Conservation (phyloP, 2,888 invertebrate species). For the Phlogophora meticulosa region DNA sequence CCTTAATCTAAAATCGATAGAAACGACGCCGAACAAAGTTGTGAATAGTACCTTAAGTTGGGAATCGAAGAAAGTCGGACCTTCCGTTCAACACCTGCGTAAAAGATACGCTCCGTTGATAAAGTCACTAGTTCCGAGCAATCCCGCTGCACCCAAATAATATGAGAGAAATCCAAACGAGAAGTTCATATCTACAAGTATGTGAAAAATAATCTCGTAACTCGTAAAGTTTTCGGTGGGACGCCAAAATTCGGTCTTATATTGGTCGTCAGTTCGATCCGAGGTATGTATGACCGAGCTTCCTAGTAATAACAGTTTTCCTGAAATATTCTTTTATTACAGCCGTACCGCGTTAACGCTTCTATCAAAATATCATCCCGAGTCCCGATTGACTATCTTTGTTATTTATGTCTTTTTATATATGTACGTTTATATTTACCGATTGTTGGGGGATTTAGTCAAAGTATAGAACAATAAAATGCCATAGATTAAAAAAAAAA, state of each 20-base stretch:
- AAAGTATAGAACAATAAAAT: constrained; percentile 22
- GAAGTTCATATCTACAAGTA: constrained; percentile 65
- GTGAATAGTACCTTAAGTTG: constrained; percentile 88
- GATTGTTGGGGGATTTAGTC: constrained; percentile 12
- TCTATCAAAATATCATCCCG: constrained; percentile 29
- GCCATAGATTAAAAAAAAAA: neutral
- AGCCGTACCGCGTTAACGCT: constrained; percentile 18
- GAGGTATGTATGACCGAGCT: neutral
- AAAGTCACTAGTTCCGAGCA: constrained; percentile 76
- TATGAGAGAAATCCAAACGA: constrained; percentile 77
- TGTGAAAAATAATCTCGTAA: constrained; percentile 65
- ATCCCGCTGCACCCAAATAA: constrained; percentile 69
- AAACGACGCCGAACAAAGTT: constrained; percentile 87
- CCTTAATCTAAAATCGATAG: constrained; percentile 91
- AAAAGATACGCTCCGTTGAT: constrained; percentile 84
- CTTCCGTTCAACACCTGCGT: constrained; percentile 87
- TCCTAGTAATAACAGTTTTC: constrained; percentile 16
- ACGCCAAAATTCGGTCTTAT: constrained; percentile 18
- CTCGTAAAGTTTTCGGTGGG: constrained; percentile 37
- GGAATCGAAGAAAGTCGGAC: constrained; percentile 86
- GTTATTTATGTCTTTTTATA: constrained; percentile 29
- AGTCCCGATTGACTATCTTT: constrained; percentile 31
- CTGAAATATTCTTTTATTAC: constrained; percentile 25
- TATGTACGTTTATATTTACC: constrained; percentile 23
- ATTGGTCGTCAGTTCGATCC: constrained; percentile 12